phyloP scores from a whole-genome alignment of 1,140 invertebrate species.

The Campodea augens region DNA sequence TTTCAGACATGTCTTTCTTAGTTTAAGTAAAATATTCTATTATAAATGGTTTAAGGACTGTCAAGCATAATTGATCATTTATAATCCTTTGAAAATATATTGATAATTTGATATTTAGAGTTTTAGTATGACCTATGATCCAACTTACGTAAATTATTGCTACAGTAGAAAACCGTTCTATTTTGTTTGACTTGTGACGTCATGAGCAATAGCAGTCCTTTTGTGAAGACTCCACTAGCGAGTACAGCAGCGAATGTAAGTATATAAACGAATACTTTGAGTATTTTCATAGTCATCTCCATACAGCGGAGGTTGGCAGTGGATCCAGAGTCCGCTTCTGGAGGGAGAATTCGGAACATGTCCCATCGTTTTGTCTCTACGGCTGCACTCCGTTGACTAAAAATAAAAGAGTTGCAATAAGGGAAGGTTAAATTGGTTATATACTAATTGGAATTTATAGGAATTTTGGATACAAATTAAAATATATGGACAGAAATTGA shows the following conservation, averaged over 20 bases:
- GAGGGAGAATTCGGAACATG: conserved; percentile 75
- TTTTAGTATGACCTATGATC: not conserved
- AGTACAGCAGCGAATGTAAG: conserved; percentile 69
- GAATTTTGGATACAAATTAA: too few relatives aligned
- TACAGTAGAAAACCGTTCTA: conserved; percentile 56
- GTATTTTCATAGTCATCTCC: conserved; percentile 61
- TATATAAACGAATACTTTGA: conserved; percentile 68
- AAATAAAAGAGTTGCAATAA: not conserved
- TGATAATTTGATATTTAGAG: too few relatives aligned
- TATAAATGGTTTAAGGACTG: too few relatives aligned
- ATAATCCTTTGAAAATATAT: not conserved
- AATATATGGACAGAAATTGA: too few relatives aligned
- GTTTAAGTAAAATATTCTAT: too few relatives aligned
- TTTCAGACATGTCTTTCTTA: too few relatives aligned
- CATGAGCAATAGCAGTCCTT: conserved; percentile 75
- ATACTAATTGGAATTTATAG: too few relatives aligned
- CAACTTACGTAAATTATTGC: conserved; percentile 57
- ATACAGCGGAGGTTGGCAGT: conserved; percentile 71
- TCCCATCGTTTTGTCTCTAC: conserved; percentile 94
- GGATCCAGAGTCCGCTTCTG: conserved; percentile 67
- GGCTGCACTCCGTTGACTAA: not conserved
- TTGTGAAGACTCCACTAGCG: conserved; percentile 58
- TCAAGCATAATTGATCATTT: too few relatives aligned
- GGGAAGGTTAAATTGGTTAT: too few relatives aligned
- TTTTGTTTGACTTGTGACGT: conserved; percentile 63